phyloP scores from a whole-genome alignment of 2,888 invertebrate genomes.

The Hirtodrosophila cameraria region DNA sequence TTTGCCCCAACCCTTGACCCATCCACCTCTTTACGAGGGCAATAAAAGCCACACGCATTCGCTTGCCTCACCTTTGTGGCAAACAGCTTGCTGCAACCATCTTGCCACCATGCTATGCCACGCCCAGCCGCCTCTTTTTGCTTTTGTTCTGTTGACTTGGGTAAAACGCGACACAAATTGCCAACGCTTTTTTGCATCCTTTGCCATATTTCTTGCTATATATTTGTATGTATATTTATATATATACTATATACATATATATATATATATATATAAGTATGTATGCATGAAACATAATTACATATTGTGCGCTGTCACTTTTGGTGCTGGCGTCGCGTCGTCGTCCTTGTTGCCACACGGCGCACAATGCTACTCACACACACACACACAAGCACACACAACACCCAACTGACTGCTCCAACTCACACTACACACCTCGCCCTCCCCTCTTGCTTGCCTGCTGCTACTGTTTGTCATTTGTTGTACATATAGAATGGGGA shows the following conservation, averaged over 20 bases:
- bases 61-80: constrained; percentile 39
- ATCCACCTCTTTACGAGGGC: constrained; percentile 35
- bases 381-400: constrained; percentile 13
- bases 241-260: not conserved
- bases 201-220: constrained; percentile 71
- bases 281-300: constrained; percentile 73
- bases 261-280: constrained; percentile 15
- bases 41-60: constrained; percentile 76
- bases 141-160: constrained; percentile 50
- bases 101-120: constrained; percentile 19
- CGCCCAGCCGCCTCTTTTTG: constrained; percentile 44
- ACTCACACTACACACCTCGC: not conserved
- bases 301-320: constrained; percentile 81
- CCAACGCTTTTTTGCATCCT: constrained; percentile 80
- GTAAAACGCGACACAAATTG: constrained; percentile 76
- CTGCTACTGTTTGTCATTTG: constrained; percentile 59
- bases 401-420: constrained; percentile 29
- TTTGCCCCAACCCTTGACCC: constrained; percentile 9
- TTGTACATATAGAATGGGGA: constrained; percentile 43
- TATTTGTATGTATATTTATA: not conserved
- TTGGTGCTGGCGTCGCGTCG: constrained; percentile 63
- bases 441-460: constrained; percentile 4
- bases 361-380: constrained; percentile 50
- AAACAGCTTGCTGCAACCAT: not conserved
- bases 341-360: constrained; percentile 38